phyloP scores from a whole-genome alignment of 2,113 vertebrate genomes.

The Crotalus helleri region DNA sequence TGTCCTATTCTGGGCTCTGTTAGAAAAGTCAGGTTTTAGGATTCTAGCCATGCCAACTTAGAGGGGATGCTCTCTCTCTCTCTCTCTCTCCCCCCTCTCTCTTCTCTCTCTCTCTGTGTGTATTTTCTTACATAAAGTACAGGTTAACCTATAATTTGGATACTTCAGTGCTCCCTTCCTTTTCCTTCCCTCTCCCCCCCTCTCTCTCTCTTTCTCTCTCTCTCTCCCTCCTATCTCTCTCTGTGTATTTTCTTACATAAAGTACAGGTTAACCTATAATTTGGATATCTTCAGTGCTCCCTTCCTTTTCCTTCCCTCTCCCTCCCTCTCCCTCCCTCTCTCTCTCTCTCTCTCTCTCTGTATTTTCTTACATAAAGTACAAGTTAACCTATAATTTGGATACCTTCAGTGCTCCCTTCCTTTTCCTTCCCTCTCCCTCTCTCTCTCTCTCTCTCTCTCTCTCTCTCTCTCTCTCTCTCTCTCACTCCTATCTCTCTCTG shows the following conservation, averaged over 20 bases:
- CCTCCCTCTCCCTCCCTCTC: background rate
- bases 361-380: no score
- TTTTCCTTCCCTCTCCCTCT: no score
- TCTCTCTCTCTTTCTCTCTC: background rate
- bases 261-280: background rate
- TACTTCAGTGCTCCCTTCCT: background rate
- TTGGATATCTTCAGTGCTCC: background rate
- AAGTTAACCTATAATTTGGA: no score
- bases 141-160: background rate
- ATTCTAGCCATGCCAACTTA: background rate
- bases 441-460: background rate
- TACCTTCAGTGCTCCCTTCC: no score
- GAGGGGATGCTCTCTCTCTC: background rate
- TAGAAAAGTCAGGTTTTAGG: background rate
- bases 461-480: background rate
- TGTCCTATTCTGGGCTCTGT: background rate
- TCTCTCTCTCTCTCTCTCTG: background rate
- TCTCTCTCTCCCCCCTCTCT: background rate
- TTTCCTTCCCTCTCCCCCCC: background rate
- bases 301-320: background rate
- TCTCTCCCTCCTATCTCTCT: background rate
- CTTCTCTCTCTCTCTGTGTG: background rate
- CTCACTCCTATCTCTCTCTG: background rate
- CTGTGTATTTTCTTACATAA: background rate
- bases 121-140: background rate